Base-by-base conservation (phyloP, 2,113 vertebrate species). In the Semnornis frantzii region DNA sequence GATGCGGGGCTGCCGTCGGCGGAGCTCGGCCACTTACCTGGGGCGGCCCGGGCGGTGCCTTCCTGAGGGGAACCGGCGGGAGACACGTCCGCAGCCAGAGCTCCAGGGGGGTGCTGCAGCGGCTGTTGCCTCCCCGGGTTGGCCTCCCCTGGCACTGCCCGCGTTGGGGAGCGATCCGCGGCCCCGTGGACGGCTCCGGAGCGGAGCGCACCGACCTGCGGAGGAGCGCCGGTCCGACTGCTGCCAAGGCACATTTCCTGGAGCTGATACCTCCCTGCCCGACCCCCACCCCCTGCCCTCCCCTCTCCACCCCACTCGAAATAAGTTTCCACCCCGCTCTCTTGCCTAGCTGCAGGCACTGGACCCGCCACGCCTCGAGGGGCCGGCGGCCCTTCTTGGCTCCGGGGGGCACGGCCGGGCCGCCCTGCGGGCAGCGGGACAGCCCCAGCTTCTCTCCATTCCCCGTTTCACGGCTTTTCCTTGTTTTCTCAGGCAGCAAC, bases 241-340 rank as follows among this genome's bases (percentile, higher is more conserved):
- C 87, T 88, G 88, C 92, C 64, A 48, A 92, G 82, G 63, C 70
- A 91, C 95, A 92, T 92, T 92, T 92, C 95, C 93, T 65, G 92
- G 50, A 88, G 86, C 91, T 84, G 80, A 92, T 83, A 90, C 86
- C 78, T 87, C 92, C 92, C 90, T 80, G 85, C 65, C 82, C 80
- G 78, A 54, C 73, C 89, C 87, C 82, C 57, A 74, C 94, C 89
- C 88, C 48, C 85, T 72, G 48, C 82, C 93, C 92, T 68, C 90
- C 88, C 83, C 77, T 64, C 84, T 74, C 91, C 93, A 78, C 91
- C 74, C 82, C 82, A 86, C 86, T 70, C 86, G 82, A 72, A 94
- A 91, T 82, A 89, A 92, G 92, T 86, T 87, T 84, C 95, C 95
- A 91, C 94, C 95, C 88, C 90, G 69, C 63, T 84, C 90, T 90